Evolutionary conservation across 2,113 vertebrate genomes (phyloP).

Genomic region (Psammodynastes pulverulentus): DNA sequence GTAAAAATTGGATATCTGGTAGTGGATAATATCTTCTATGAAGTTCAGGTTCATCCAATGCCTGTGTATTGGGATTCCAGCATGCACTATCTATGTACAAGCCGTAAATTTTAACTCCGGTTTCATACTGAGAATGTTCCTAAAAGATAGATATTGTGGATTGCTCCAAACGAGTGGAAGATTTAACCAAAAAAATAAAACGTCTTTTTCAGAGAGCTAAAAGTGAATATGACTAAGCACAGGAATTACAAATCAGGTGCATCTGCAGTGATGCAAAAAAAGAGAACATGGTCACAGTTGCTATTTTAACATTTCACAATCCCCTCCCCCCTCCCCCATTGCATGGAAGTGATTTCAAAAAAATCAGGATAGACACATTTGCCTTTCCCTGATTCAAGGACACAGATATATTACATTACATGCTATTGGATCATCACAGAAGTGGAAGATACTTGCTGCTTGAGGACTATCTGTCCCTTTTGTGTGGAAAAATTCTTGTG

Average conservation of each 20-base stretch:
- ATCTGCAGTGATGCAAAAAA: neutral
- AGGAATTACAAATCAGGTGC: neutral
- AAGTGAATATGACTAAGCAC: neutral
- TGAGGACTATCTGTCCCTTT: neutral
- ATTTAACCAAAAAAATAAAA: neutral
- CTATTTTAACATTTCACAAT: neutral
- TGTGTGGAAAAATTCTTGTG: neutral
- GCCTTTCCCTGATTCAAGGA: neutral
- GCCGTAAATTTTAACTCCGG: slow-evolving; percentile 53
- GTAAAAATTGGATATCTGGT: slow-evolving; percentile 55
- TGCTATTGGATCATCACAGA: neutral
- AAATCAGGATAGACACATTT: neutral
- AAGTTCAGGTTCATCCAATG: slow-evolving; percentile 51
- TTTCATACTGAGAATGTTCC: neutral
- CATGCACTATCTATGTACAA: slow-evolving; percentile 57
- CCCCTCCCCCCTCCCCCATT: neutral
- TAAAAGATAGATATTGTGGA: neutral
- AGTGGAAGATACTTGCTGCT: neutral
- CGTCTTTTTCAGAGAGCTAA: neutral
- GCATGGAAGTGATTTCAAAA: neutral
- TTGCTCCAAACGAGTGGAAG: neutral
- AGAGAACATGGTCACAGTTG: neutral
- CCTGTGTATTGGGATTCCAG: slow-evolving; percentile 45
- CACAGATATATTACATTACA: neutral
- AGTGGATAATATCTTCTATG: slow-evolving; percentile 48